Evolutionary conservation across 2,888 invertebrate species (phyloP), one percentile per base, ranked within the genome.

Genomic region (Lissocephala sabroskyi): DNA sequence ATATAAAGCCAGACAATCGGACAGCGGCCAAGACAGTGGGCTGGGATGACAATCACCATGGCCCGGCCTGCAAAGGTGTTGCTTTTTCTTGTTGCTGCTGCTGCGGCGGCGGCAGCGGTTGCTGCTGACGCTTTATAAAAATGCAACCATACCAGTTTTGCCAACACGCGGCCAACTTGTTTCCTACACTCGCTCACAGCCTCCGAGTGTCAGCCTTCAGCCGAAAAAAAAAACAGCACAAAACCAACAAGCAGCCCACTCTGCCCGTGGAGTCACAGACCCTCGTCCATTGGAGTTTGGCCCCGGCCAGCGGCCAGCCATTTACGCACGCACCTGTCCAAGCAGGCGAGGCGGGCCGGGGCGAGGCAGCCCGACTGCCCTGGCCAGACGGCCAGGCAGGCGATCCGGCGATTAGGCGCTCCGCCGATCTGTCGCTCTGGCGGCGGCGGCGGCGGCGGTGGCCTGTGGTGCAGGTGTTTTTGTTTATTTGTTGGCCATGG

Each of bases 121-220:
- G 73, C 68, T 68, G 33, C 13, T 16, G 35, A 7, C 63, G 71
- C 52, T 65, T 65, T 73, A 78, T 78, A 74, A 74, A 73, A 74
- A 74, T 74, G 73, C 79, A 78, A 74, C 73, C 76, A 74, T 76
- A 76, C 73, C 73, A 68, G 73, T 74, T 74, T 74, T 67, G 73
- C 65, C 73, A 67, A 73, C 66, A 67, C 41, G 43, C 46, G 23
- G 16, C 23, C 39, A 39, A 43, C 49, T 44, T 33, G 49, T 49
- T 48, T 48, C 30, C 37, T 43, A 43, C 13, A 41, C 30, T 4
- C 33, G 36, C 18, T 10, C 39, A 45, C 49, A 46, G 43, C 49
- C 33, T 41, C 44, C 16, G 48, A 39, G 58, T 7, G 7, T 23
- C 23, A 23, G 23, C 23, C 23, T 23, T 23, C 23, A 23, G 23